Evolutionary conservation across 2,888 invertebrate genomes (phyloP).

Genomic region (Melanchra persicariae): DNA sequence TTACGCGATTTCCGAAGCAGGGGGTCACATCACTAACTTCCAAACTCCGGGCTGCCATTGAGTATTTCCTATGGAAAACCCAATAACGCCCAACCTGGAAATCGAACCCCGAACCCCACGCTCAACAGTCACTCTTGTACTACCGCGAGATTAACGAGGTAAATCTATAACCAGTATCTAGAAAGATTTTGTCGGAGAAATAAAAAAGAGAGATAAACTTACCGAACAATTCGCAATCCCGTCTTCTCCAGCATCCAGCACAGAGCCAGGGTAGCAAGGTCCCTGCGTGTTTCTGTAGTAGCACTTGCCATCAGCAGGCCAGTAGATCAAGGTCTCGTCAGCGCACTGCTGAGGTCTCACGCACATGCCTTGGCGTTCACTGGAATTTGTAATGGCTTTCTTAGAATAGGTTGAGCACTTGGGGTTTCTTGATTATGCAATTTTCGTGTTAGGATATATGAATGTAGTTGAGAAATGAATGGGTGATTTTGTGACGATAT

Average conservation of each 20-base stretch:
- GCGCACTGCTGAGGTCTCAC: conserved; percentile 92
- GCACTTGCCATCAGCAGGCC: conserved; percentile 95
- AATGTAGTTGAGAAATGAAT: neutral
- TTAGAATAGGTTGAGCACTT: conserved; percentile 39
- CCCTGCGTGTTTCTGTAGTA: conserved; percentile 93
- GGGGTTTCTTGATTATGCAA: conserved; percentile 42
- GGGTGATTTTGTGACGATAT: neutral
- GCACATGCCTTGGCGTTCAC: conserved; percentile 94
- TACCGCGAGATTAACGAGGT: no score
- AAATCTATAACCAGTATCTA: no score
- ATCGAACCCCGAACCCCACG: no score
- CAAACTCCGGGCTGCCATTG: no score
- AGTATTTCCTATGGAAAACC: no score
- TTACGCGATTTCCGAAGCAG: no score
- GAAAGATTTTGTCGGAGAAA: neutral
- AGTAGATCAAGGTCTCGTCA: conserved; percentile 92
- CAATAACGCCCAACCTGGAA: no score
- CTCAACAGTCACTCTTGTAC: no score
- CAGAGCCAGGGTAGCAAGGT: conserved; percentile 94
- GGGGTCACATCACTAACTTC: no score
- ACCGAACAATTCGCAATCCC: conserved; percentile 93
- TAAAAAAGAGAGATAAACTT: conserved; percentile 53
- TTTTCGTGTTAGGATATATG: conserved; percentile 44
- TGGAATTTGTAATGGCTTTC: conserved; percentile 76
- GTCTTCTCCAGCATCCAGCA: conserved; percentile 91